Base-by-base conservation (phyloP, 2,113 vertebrate species). In the Phocoena sinus region DNA sequence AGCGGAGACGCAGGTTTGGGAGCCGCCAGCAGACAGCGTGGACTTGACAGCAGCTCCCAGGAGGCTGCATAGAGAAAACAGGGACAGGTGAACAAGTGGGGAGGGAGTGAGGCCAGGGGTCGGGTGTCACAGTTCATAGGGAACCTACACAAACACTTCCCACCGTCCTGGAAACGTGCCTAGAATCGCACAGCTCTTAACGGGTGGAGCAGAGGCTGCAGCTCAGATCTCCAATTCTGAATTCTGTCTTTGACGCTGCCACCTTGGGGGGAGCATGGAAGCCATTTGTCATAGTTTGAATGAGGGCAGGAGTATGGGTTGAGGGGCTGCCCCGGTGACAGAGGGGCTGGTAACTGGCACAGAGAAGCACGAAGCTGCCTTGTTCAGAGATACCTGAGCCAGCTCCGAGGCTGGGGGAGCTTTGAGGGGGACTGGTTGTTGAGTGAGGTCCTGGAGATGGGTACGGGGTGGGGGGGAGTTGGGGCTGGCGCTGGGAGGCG, bases 121-220 rank as follows among this genome's bases (percentile, higher is more conserved):
- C 0, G 4, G 20, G 20, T 38, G 33, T 63, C n/a, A 3, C 26
- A 8, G 14, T 79, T 73, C 21, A 11, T 25, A 3, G 28, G 13
- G 31, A 60, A n/a, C 23, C 56, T 31, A 28, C 44, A 8, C 0
- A 2, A 14, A 3, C 8, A 0, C 58, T 71, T 70, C 25, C 14
- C 41, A 3, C 4, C 1, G 0, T 74, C 28, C 67, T 38, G 12
- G 44, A 53, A 25, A 6, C 0, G 4, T 5, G 14, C 44, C 8
- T 13, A 23, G 33, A 58, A 12, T n/a, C 63, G 60, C 70, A 8
- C 12, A 20, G 23, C 38, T 67, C 33, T 41, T 18, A 44, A 76
- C 58, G 60, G 31, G 25, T 38, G 21, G 13, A 23, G 56, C 63
- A 36, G 95, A 95, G n/a, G 3, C 56, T 68, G 15, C 77, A 70